These are phyloP conservation scores for Aleiodes sp. DNA, from an alignment of 1,140 invertebrate species.

Conservation along the genomic window DNA sequence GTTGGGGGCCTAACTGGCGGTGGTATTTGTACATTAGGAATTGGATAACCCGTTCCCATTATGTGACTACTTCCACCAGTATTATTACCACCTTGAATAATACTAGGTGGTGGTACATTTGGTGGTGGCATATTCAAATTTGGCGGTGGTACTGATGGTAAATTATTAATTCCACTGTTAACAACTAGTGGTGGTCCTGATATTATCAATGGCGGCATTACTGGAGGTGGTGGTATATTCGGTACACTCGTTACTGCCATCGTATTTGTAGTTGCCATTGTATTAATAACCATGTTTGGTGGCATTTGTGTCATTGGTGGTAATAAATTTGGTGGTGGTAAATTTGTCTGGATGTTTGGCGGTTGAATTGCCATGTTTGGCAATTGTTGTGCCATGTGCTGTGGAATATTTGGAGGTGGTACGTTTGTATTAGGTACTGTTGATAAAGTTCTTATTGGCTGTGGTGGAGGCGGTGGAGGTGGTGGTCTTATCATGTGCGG, in stretches of 20 bases:
- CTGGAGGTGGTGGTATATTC: slow-evolving; percentile 57
- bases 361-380: slow-evolving; percentile 24
- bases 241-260: slow-evolving; percentile 57
- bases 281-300: slow-evolving; percentile 56
- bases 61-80: slow-evolving; percentile 40
- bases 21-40: slow-evolving; percentile 55
- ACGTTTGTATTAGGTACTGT: slow-evolving; percentile 56
- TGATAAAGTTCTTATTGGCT: slow-evolving; percentile 43
- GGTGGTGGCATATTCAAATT: slow-evolving; percentile 57
- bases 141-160: slow-evolving; percentile 52
- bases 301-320: slow-evolving; percentile 58
- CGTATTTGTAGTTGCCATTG: slow-evolving; percentile 51
- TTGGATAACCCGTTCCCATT: slow-evolving; percentile 49
- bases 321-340: slow-evolving; percentile 60
- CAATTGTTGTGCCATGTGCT: slow-evolving; percentile 46
- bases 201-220: slow-evolving; percentile 63
- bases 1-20: slow-evolving; percentile 55
- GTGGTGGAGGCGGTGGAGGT: slow-evolving; percentile 50
- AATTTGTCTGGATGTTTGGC: background rate
- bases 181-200: slow-evolving; percentile 59
- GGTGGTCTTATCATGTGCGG: slow-evolving; percentile 53
- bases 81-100: slow-evolving; percentile 49
- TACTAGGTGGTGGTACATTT: slow-evolving; percentile 53
- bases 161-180: slow-evolving; percentile 50
- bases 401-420: slow-evolving; percentile 54